Evolutionary conservation across 2,888 invertebrate species (phyloP).

Genomic region (Dynastes grantii): DNA sequence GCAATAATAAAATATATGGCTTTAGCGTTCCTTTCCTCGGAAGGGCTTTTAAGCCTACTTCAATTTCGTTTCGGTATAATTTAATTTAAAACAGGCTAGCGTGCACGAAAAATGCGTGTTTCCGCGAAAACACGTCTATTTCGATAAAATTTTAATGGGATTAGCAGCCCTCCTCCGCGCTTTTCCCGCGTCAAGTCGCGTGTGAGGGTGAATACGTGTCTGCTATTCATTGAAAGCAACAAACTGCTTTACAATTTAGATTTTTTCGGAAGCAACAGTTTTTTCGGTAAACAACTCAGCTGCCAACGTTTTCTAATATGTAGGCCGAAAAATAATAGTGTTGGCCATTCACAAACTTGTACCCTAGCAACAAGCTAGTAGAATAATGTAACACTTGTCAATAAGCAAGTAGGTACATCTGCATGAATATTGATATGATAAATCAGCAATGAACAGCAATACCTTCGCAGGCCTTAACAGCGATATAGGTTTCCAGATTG

Average conservation of each 20-base stretch:
- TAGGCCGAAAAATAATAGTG: background rate
- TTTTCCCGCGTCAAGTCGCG: background rate
- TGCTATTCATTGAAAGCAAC: background rate
- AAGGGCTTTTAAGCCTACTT: constrained; percentile 37
- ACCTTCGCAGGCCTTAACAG: too few species aligned
- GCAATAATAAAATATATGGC: constrained; percentile 46
- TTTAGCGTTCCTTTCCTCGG: constrained; percentile 15
- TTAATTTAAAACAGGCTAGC: constrained; percentile 38
- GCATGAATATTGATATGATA: too few species aligned
- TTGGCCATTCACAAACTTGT: background rate
- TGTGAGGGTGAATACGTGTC: background rate
- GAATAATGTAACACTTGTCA: too few species aligned
- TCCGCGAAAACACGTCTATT: constrained; percentile 33
- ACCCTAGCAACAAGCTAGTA: background rate
- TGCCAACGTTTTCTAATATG: background rate
- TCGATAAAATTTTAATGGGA: constrained; percentile 44
- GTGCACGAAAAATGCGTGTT: constrained; percentile 36
- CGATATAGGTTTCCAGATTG: too few species aligned
- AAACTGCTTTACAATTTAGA: constrained; percentile 14
- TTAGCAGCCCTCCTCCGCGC: background rate
- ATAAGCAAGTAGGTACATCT: too few species aligned
- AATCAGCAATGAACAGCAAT: too few species aligned
- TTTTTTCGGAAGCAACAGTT: constrained; percentile 13
- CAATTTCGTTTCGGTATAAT: constrained; percentile 36
- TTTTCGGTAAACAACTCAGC: background rate